phyloP scores from a whole-genome alignment of 2,888 invertebrate species.

The Linnaemya tessellans region DNA sequence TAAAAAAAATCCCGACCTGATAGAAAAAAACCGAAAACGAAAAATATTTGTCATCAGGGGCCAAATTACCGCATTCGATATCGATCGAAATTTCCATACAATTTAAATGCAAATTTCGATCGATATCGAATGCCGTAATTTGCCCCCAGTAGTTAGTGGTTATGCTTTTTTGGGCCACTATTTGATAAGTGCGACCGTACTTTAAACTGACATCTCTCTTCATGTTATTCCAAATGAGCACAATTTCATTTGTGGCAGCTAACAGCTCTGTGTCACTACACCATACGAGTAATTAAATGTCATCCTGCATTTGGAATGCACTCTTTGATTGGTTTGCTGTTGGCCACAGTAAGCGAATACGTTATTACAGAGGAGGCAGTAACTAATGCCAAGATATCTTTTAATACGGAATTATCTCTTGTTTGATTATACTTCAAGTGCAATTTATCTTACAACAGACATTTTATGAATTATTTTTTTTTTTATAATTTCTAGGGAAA shows the following conservation, averaged over 20 bases:
- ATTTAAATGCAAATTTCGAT: too few species aligned
- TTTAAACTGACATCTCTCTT: constrained; percentile 20
- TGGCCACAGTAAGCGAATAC: background rate
- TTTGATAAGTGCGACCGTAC: background rate
- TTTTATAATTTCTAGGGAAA: background rate
- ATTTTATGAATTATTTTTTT: constrained; percentile 7
- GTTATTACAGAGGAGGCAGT: background rate
- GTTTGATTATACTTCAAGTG: constrained; percentile 37
- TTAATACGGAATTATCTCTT: constrained; percentile 10
- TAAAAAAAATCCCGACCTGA: too few species aligned
- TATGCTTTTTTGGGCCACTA: too few species aligned
- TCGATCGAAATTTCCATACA: too few species aligned
- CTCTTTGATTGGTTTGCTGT: constrained; percentile 1
- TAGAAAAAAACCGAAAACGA: too few species aligned
- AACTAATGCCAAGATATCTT: background rate
- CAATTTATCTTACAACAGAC: constrained; percentile 14
- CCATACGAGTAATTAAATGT: background rate
- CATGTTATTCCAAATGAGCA: constrained; percentile 37
- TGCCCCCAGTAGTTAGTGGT: too few species aligned
- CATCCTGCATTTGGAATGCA: constrained; percentile 3
- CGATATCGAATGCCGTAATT: too few species aligned
- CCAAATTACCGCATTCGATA: too few species aligned
- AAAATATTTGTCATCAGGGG: too few species aligned
- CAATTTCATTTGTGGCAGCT: constrained; percentile 32
- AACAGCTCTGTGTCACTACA: background rate